Percentiles rank a stretch among this genome's conserved stretches.
These are phyloP conservation scores for Rhyacophila evoluta DNA, from an alignment of 2,888 invertebrate species.

Conservation along the genomic window DNA sequence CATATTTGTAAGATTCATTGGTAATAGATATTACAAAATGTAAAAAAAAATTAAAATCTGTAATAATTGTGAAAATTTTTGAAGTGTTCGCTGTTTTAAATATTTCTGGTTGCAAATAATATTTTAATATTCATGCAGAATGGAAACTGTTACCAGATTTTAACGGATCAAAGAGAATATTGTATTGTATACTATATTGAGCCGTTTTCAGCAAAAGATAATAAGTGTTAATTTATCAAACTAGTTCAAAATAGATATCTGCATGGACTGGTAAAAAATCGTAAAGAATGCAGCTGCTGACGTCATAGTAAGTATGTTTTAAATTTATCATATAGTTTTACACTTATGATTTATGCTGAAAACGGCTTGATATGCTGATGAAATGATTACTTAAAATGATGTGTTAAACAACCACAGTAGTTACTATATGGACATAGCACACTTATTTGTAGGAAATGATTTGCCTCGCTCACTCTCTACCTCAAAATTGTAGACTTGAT, in stretches of 20 bases:
- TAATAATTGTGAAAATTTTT: background rate
- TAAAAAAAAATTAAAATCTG: background rate
- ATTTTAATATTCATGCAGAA: background rate
- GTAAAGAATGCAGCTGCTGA: too few species aligned
- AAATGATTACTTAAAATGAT: background rate
- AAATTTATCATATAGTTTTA: too few species aligned
- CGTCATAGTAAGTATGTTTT: too few species aligned
- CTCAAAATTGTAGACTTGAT: constrained; percentile 24
- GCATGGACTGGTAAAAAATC: too few species aligned
- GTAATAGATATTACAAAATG: background rate
- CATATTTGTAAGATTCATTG: background rate
- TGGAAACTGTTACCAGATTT: too few species aligned
- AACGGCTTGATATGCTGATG: too few species aligned
- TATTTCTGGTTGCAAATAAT: background rate
- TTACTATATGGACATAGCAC: background rate
- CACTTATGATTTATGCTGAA: too few species aligned
- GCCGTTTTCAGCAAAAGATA: too few species aligned
- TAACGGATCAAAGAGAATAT: too few species aligned
- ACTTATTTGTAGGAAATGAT: background rate
- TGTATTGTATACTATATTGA: too few species aligned
- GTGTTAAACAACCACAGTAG: background rate
- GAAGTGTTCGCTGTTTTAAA: background rate
- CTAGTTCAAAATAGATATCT: too few species aligned
- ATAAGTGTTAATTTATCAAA: too few species aligned
- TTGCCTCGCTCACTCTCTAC: constrained; percentile 13